phyloP scores from a whole-genome alignment of 2,888 invertebrate genomes.

The Schrankia costaestrigalis region DNA sequence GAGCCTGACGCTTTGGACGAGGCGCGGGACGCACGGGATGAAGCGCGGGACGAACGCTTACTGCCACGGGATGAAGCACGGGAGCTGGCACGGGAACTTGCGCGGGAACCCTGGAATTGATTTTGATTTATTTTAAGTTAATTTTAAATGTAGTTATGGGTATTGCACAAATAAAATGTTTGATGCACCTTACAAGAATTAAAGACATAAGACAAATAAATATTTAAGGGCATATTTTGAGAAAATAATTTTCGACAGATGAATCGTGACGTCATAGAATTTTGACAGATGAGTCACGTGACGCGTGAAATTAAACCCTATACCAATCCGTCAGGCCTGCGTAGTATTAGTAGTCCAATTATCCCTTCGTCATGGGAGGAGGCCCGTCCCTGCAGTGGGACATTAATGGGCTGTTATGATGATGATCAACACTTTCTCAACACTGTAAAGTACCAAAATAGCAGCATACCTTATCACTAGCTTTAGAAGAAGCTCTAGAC shows the following conservation, averaged over 20 bases:
- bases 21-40: slow-evolving; percentile 40
- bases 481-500: slow-evolving; percentile 58
- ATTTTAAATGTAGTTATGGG: too few species aligned
- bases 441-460: not conserved
- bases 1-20: slow-evolving; percentile 59
- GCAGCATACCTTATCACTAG: slow-evolving; percentile 56
- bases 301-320: too few species aligned
- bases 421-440: not conserved
- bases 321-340: too few species aligned
- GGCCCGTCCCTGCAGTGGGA: too few species aligned
- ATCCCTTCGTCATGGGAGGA: too few species aligned
- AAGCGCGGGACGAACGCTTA: slow-evolving; percentile 41
- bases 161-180: not conserved
- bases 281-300: too few species aligned
- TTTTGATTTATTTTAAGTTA: too few species aligned
- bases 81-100: slow-evolving; percentile 59
- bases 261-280: too few species aligned
- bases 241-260: too few species aligned
- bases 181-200: not conserved
- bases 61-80: slow-evolving; percentile 47
- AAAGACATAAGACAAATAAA: not conserved
- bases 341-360: too few species aligned
- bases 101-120: slow-evolving; percentile 52
- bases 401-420: too few species aligned
- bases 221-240: too few species aligned